Conservation (phyloP, 30 jellyfish, hydroid and myxozoan genomes). For the Cassiopea andromeda region DNA sequence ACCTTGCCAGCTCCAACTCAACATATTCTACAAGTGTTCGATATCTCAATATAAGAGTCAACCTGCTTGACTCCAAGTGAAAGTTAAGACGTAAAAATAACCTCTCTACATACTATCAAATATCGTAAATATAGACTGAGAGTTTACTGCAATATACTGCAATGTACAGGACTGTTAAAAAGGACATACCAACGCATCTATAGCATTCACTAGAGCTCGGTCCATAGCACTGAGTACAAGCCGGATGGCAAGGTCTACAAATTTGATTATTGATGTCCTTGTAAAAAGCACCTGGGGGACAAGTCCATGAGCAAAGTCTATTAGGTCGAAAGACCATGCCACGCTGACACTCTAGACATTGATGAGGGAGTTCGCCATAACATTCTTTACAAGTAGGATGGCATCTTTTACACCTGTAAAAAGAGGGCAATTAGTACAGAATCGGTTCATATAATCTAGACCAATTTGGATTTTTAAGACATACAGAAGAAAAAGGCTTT, state of each 20-base stretch:
- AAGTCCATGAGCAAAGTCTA: slow-evolving; percentile 43
- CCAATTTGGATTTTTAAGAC: no score
- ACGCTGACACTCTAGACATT: slow-evolving; percentile 61
- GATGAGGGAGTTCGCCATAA: slow-evolving; percentile 58
- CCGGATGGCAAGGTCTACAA: slow-evolving; percentile 75
- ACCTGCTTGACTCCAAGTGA: no score
- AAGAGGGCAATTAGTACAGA: neutral
- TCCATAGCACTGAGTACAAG: slow-evolving; percentile 77
- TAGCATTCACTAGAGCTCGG: slow-evolving; percentile 72
- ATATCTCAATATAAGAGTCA: no score
- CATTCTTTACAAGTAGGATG: slow-evolving; percentile 74
- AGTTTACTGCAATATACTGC: no score
- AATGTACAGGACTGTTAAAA: neutral
- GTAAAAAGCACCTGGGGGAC: slow-evolving; percentile 72
- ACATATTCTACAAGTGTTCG: no score
- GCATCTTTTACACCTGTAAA: slow-evolving; percentile 58
- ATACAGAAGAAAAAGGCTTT: no score
- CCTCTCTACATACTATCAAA: no score
- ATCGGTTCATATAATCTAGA: no score
- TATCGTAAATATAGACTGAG: no score
- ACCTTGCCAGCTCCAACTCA: no score
- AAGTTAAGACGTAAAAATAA: no score
- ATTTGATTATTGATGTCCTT: slow-evolving; percentile 40
- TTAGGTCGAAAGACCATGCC: slow-evolving; percentile 46
- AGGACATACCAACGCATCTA: slow-evolving; percentile 71